phyloP scores from a whole-genome alignment of 53 echinoderm and acorn worm genomes.

The Paracentrotus lividus region DNA sequence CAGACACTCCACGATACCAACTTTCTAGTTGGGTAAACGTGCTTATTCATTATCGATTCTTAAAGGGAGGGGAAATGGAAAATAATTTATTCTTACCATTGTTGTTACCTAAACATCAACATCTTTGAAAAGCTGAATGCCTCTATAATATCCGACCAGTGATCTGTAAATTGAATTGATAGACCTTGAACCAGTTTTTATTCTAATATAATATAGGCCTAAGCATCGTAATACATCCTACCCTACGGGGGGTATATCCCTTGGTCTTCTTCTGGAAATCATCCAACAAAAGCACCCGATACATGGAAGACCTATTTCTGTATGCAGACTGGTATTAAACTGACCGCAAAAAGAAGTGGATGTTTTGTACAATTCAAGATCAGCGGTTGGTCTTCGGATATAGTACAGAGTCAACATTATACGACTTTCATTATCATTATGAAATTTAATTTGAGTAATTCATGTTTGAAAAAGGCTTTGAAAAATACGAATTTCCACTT shows the following conservation, averaged over 20 bases:
- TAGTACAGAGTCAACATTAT: no score
- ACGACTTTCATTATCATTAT: no score
- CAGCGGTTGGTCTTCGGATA: not conserved
- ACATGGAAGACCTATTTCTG: not conserved
- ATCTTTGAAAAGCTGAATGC: not conserved
- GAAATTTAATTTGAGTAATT: no score
- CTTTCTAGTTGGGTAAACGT: not conserved
- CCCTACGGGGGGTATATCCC: not conserved
- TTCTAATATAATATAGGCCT: no score
- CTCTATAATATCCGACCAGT: not conserved
- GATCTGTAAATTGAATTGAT: conserved; percentile 19
- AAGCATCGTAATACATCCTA: not conserved
- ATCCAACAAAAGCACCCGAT: not conserved
- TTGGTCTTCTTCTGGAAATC: not conserved
- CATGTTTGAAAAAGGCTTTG: no score
- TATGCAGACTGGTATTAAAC: not conserved
- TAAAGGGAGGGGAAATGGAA: not conserved
- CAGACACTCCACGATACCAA: not conserved
- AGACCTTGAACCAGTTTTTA: conserved; percentile 41
- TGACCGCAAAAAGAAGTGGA: not conserved
- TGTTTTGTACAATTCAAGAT: not conserved
- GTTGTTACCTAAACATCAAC: not conserved
- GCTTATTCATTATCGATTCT: not conserved
- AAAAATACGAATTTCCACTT: no score
- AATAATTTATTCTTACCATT: conserved; percentile 3